Base-by-base conservation (phyloP, 1,140 invertebrate genomes). In the Caenorhabditis remanei region DNA sequence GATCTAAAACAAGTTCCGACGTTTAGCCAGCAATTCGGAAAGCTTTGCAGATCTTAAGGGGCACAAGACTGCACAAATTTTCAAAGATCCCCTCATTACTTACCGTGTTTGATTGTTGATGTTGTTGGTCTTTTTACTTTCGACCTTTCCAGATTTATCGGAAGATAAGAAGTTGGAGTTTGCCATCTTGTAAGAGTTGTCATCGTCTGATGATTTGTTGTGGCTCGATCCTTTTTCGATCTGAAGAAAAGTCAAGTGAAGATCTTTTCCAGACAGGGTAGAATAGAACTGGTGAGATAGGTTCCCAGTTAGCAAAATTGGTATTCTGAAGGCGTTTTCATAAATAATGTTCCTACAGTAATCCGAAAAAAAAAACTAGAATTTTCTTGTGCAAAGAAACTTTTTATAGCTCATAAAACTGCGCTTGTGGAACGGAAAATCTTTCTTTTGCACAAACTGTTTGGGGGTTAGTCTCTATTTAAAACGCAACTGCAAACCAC, bases 201-300 rank as follows among this genome's bases (percentile, higher is more conserved):
- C 43, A 41, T 79, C 71, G n/a, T 50, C 21, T 2, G 71, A 79
- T 4, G 71, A 48, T n/a, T 79, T 79, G 46, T 79, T 79, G 21
- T 79, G 71, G 46, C 71, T 79, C 46, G 50, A 53, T 79, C 71
- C 71, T 11, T 46, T 50, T 24, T 79, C 40, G 46, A 79, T 24
- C 71, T 79, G 43, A n/a, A n/a, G 46, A 9, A 11, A 53, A 53
- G 11, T 11, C 9, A 14, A 3, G 50, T 53, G 3, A 6, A 53
- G 32, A 32, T 32, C 32, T 32, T 53, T 53, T 3, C 11, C 0
- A 16, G 14, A 50, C 0, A 50, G 4, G 50, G 16, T 53, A 9
- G 32, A 32, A 32, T 32, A 2, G 2, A 32, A 32, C 32, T 32
- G 32, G 32, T 32, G 32, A 32, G 32, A 32, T 32, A 32, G 32